Percentiles rank a stretch among this genome's conserved stretches.
phyloP scores from a whole-genome alignment of 2,888 invertebrate genomes.

The Xanthia togata region DNA sequence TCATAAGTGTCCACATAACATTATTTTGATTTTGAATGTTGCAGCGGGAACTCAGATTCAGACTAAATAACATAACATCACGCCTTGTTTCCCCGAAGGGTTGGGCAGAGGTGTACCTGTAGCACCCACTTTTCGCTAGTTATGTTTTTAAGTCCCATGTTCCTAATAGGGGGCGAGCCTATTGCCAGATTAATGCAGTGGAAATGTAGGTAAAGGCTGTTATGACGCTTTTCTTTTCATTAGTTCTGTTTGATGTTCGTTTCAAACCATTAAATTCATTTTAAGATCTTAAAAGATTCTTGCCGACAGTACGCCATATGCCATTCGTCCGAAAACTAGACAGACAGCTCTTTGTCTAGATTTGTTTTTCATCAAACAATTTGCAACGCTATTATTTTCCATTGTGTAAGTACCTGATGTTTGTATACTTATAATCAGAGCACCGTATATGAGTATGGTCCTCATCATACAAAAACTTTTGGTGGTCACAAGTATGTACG shows the following conservation, averaged over 20 bases:
- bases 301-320: constrained; percentile 9
- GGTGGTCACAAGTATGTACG: neutral
- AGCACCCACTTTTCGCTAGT: too few species aligned
- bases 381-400: neutral
- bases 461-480: neutral
- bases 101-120: too few species aligned
- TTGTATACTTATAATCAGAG: neutral
- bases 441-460: neutral
- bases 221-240: neutral
- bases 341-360: constrained; percentile 9
- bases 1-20: too few species aligned
- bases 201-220: neutral
- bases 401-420: neutral
- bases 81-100: too few species aligned
- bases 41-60: neutral
- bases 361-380: constrained; percentile 27
- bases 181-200: too few species aligned
- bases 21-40: too few species aligned
- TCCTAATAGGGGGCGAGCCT: too few species aligned
- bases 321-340: constrained; percentile 1
- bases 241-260: constrained; percentile 24
- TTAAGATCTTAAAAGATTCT: neutral
- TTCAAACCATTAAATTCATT: neutral
- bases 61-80: too few species aligned
- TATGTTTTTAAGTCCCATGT: too few species aligned